phyloP scores from a whole-genome alignment of 2,888 invertebrate genomes.

The Rhimphoctona megacephalus region DNA sequence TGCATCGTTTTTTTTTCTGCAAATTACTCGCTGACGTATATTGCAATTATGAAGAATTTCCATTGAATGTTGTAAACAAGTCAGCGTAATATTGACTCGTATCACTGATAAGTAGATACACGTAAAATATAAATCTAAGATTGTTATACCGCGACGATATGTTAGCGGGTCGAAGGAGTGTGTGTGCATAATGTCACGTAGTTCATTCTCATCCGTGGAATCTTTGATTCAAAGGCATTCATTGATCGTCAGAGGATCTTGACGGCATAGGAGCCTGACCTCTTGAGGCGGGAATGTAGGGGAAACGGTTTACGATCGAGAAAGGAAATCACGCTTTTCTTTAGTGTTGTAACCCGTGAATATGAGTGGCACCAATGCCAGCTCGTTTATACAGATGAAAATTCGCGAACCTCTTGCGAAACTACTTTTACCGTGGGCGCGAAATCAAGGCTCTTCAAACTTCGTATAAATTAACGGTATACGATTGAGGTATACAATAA shows the following conservation, averaged over 20 bases:
- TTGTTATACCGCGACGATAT: slow-evolving; percentile 1
- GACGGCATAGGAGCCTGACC: slow-evolving; percentile 6
- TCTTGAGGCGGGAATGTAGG: not conserved
- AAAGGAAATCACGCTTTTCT: slow-evolving; percentile 44
- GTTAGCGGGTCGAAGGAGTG: slow-evolving; percentile 21
- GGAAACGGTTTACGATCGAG: slow-evolving; percentile 1
- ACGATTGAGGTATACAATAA: not conserved
- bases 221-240: slow-evolving; percentile 33
- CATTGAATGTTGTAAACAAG: slow-evolving; percentile 14
- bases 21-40: not conserved
- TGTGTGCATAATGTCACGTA: slow-evolving; percentile 2
- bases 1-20: not conserved
- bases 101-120: slow-evolving; percentile 37
- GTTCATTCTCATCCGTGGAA: slow-evolving; percentile 8
- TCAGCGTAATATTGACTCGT: slow-evolving; percentile 34
- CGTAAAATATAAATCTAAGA: slow-evolving; percentile 20
- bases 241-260: slow-evolving; percentile 45
- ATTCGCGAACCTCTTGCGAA: slow-evolving; percentile 6
- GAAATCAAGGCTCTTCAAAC: slow-evolving; percentile 48
- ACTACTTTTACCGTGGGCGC: slow-evolving; percentile 55
- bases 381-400: slow-evolving; percentile 31
- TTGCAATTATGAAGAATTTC: not conserved
- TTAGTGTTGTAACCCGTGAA: slow-evolving; percentile 22
- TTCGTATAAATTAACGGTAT: not conserved
- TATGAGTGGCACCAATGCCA: slow-evolving; percentile 39